Conservation (phyloP, 1,140 invertebrate genomes). For the Heliconius melpomene region DNA sequence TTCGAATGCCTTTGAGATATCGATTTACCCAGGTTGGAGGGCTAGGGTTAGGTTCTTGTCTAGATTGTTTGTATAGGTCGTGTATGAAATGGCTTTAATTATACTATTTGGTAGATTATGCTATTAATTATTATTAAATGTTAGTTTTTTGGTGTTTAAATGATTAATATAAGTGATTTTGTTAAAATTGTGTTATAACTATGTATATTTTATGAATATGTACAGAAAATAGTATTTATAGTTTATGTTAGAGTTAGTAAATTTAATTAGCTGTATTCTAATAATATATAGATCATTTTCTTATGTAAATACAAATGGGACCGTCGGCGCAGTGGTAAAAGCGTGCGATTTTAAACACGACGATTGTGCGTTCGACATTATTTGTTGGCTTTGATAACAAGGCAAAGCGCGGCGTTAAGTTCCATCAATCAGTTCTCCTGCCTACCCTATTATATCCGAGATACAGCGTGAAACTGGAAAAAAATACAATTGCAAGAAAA, state of each 20-base stretch:
- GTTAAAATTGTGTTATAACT: background rate
- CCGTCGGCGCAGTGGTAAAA: no score
- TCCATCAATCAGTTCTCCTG: no score
- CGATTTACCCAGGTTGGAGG: background rate
- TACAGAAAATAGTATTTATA: background rate
- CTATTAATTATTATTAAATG: background rate
- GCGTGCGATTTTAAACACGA: no score
- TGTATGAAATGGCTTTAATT: background rate
- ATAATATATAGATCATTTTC: no score
- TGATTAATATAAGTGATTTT: background rate
- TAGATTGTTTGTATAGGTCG: background rate
- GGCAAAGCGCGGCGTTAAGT: no score
- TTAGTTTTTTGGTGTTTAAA: background rate
- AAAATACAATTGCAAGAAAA: background rate
- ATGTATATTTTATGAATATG: background rate
- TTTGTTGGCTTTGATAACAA: no score
- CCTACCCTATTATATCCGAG: no score
- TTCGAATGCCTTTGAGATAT: conserved; percentile 9
- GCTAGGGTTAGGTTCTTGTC: background rate
- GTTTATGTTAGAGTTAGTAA: no score
- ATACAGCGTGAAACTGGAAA: background rate
- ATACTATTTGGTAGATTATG: background rate
- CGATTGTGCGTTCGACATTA: no score
- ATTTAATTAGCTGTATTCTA: no score
- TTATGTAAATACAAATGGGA: no score